These are phyloP conservation scores for Anthoscopus minutus DNA, from an alignment of 2,113 vertebrate genomes.

Conservation along the genomic window DNA sequence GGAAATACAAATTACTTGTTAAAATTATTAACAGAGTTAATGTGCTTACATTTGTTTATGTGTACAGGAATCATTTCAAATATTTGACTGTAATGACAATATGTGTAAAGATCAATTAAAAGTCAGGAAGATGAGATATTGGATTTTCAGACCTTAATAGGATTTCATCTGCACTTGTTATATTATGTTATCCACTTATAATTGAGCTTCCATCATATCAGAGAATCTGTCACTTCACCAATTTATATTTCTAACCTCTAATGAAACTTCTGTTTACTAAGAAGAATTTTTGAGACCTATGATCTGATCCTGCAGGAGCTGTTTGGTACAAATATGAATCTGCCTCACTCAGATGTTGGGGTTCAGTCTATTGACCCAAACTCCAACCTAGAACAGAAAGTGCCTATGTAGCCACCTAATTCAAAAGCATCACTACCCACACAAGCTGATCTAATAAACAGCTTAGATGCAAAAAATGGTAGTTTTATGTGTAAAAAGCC, in stretches of 20 bases:
- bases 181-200: constrained; percentile 80
- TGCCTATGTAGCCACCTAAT: neutral
- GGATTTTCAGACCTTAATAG: constrained; percentile 78
- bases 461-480: neutral
- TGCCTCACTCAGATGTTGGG: neutral
- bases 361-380: constrained; percentile 4
- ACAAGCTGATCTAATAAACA: neutral
- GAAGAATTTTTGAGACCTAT: constrained; percentile 65
- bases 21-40: constrained; percentile 81
- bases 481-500: neutral
- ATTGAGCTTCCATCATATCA: constrained; percentile 77
- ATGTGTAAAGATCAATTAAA: constrained; percentile 84
- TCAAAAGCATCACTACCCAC: neutral
- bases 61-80: constrained; percentile 74
- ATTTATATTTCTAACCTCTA: constrained; percentile 74
- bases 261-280: constrained; percentile 71
- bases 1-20: constrained; percentile 80
- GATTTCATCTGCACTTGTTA: constrained; percentile 78
- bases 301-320: constrained; percentile 1
- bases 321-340: neutral
- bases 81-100: constrained; percentile 78
- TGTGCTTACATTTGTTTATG: constrained; percentile 80
- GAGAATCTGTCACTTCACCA: constrained; percentile 73
- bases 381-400: neutral
- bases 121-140: constrained; percentile 82